These are phyloP conservation scores for Anguilla megastoma DNA, from an alignment of 2,797 vertebrate species.

Conservation along the genomic window DNA sequence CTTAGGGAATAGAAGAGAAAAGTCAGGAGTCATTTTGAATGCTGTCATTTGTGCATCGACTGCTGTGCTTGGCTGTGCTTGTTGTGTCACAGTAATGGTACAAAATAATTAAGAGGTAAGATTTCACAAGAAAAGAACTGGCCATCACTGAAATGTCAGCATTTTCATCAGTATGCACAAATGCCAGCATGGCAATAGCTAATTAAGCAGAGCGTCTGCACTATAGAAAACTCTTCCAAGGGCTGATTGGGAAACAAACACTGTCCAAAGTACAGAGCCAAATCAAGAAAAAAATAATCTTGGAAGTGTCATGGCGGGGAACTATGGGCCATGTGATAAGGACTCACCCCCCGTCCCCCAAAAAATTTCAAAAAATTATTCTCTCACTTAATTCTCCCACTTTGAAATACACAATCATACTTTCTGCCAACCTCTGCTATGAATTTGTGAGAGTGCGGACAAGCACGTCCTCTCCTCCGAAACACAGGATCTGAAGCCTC, in stretches of 20 bases:
- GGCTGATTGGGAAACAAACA: too few relatives aligned
- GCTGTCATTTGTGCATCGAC: not conserved
- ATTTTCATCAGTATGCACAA: not conserved
- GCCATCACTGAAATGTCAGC: not conserved
- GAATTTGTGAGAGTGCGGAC: too few relatives aligned
- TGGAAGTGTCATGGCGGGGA: too few relatives aligned
- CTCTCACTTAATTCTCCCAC: too few relatives aligned
- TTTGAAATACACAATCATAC: too few relatives aligned
- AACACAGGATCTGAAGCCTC: too few relatives aligned
- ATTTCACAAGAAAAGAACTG: not conserved
- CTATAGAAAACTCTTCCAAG: not conserved
- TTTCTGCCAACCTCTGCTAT: too few relatives aligned
- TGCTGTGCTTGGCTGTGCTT: not conserved
- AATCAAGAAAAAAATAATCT: too few relatives aligned
- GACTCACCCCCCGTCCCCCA: too few relatives aligned
- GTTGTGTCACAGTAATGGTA: not conserved
- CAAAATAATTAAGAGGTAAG: not conserved
- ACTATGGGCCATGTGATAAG: too few relatives aligned
- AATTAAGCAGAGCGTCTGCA: not conserved
- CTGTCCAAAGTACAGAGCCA: not conserved
- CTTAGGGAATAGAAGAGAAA: not conserved
- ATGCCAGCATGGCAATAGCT: not conserved
- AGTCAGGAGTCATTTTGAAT: not conserved
- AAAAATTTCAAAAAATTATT: too few relatives aligned
- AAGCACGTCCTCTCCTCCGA: too few relatives aligned